Conservation (phyloP, 2,888 invertebrate genomes). For the Agrochola circellaris region DNA sequence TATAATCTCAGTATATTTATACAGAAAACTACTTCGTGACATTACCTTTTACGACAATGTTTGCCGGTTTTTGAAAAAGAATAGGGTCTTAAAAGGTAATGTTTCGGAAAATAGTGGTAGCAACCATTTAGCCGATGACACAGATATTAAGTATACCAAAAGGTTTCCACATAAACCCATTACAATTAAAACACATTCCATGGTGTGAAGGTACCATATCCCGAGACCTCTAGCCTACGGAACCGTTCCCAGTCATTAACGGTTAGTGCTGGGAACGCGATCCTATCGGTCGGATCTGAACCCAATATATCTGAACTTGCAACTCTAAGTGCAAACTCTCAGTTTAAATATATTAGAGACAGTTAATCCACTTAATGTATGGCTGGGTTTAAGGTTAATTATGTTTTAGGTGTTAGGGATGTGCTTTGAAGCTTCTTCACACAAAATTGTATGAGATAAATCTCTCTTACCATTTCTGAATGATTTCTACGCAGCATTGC, state of each 20-base stretch:
- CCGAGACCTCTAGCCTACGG: constrained; percentile 41
- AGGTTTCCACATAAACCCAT: background rate
- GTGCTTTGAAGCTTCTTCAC: background rate
- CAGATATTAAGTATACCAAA: background rate
- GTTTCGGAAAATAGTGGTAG: background rate
- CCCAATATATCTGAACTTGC: constrained; percentile 61
- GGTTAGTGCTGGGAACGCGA: constrained; percentile 57
- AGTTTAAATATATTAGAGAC: constrained; percentile 48
- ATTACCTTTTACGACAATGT: background rate
- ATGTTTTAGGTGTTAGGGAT: constrained; percentile 30
- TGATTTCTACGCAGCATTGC: background rate
- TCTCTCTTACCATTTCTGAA: background rate
- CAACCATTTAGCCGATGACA: background rate
- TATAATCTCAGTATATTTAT: background rate
- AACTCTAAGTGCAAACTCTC: constrained; percentile 51
- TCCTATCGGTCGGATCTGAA: constrained; percentile 57
- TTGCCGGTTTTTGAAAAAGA: background rate
- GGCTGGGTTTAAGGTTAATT: constrained; percentile 55
- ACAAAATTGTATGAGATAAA: background rate
- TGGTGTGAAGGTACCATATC: constrained; percentile 37
- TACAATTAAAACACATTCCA: constrained; percentile 30
- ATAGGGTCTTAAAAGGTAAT: no score
- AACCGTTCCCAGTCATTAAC: constrained; percentile 60
- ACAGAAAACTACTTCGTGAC: background rate
- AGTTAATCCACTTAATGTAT: constrained; percentile 62